Evolutionary conservation across 1,140 invertebrate genomes (phyloP).

Genomic region (Procambarus clarkii): DNA sequence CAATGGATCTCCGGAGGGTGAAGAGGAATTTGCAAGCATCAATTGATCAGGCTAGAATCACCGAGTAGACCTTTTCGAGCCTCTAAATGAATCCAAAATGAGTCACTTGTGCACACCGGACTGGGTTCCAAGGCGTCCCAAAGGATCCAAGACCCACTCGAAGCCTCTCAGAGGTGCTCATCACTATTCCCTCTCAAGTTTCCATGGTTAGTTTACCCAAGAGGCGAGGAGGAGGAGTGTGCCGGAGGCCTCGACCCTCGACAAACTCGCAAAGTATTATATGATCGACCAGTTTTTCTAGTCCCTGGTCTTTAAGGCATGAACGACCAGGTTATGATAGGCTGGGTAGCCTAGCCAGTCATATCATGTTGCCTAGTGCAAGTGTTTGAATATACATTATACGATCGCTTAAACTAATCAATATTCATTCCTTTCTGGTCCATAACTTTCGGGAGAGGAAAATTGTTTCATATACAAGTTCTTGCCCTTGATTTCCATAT

Average conservation of each 20-base stretch:
- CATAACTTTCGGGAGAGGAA: no score
- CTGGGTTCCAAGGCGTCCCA: conserved; percentile 9
- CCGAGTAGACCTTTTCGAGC: not conserved
- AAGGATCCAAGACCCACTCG: conserved; percentile 8
- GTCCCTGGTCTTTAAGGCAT: not conserved
- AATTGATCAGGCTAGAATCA: not conserved
- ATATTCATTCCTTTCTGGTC: no score
- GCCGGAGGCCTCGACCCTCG: not conserved
- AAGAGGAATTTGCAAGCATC: not conserved
- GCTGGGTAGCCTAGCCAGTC: no score
- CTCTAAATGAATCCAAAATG: not conserved
- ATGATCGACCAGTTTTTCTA: not conserved
- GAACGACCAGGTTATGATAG: no score
- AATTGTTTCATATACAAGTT: no score
- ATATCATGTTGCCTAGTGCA: no score
- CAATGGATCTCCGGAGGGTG: not conserved
- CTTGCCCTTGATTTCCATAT: no score
- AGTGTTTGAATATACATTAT: no score
- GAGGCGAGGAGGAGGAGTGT: not conserved
- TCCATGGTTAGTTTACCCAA: conserved; percentile 48
- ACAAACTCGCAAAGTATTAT: not conserved
- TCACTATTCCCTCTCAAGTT: conserved; percentile 57
- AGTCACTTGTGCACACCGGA: not conserved
- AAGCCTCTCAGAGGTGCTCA: conserved; percentile 34
- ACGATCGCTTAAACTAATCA: no score